Percentiles rank a stretch among this genome's conserved stretches.
Conservation (phyloP, 2,113 vertebrate genomes). For the Nesogale talazaci region DNA sequence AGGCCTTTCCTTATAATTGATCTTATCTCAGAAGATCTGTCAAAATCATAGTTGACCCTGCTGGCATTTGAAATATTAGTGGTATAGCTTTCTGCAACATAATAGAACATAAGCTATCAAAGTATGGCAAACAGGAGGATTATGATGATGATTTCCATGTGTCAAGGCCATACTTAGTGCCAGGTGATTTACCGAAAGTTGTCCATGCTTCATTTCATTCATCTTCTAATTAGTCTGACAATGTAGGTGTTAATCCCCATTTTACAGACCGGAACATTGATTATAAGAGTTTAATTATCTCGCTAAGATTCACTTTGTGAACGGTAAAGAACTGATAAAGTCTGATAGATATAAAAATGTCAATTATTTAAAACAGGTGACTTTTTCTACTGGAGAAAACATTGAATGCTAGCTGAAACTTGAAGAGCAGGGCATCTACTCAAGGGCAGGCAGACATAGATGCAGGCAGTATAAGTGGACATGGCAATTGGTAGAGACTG, state of each 20-base stretch:
- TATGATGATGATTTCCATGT: neutral
- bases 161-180: neutral
- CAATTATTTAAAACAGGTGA: neutral
- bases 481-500: neutral
- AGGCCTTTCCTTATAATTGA: too few relatives aligned
- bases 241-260: neutral
- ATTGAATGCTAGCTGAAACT: neutral
- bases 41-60: neutral
- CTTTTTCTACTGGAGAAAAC: neutral
- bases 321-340: neutral
- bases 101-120: neutral
- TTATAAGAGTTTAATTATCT: neutral
- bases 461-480: too few relatives aligned
- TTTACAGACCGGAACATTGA: neutral
- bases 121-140: neutral
- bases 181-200: neutral
- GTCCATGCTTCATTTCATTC: neutral
- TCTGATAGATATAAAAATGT: neutral
- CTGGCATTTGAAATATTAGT: too few relatives aligned
- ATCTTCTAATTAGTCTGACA: neutral
- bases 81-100: neutral
- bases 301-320: neutral
- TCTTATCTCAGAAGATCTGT: too few relatives aligned
- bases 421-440: neutral
- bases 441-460: neutral